These are phyloP conservation scores for Pinna nobilis DNA, from an alignment of 1,140 invertebrate species.

Conservation along the genomic window DNA sequence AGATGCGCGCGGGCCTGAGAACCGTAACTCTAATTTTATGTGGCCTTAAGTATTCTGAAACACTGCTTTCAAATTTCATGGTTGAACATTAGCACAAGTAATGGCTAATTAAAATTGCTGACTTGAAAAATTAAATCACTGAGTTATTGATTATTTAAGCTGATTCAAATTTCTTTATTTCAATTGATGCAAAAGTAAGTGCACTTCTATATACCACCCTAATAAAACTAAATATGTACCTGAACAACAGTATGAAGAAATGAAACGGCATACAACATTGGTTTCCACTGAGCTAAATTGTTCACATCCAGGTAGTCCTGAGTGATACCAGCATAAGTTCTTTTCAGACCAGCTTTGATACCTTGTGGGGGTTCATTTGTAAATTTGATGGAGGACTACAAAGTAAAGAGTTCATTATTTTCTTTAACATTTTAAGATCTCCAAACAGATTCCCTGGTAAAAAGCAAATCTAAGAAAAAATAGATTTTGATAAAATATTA, in stretches of 20 bases:
- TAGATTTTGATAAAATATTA: too few species aligned
- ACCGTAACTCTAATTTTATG: too few species aligned
- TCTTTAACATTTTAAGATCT: too few species aligned
- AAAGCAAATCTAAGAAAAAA: not conserved
- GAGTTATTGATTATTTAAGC: not conserved
- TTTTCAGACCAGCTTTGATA: conserved; percentile 72
- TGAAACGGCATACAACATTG: conserved; percentile 91
- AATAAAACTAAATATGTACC: conserved; percentile 69
- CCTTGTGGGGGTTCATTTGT: conserved; percentile 75
- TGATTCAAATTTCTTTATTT: too few species aligned
- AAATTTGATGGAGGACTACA: conserved; percentile 72
- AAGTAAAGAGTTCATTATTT: too few species aligned
- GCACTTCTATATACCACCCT: too few species aligned
- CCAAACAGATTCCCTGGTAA: not conserved
- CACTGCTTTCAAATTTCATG: too few species aligned
- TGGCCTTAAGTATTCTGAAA: too few species aligned
- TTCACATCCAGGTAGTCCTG: conserved; percentile 69
- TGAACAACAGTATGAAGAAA: conserved; percentile 82
- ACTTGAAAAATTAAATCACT: not conserved
- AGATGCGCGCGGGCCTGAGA: too few species aligned
- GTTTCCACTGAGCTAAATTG: conserved; percentile 86
- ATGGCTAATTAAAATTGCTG: not conserved
- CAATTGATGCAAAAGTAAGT: too few species aligned
- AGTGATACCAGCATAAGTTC: conserved; percentile 70
- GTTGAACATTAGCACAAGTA: too few species aligned